phyloP scores from a whole-genome alignment of 2,888 invertebrate species.

The Phytoseiulus persimilis region DNA sequence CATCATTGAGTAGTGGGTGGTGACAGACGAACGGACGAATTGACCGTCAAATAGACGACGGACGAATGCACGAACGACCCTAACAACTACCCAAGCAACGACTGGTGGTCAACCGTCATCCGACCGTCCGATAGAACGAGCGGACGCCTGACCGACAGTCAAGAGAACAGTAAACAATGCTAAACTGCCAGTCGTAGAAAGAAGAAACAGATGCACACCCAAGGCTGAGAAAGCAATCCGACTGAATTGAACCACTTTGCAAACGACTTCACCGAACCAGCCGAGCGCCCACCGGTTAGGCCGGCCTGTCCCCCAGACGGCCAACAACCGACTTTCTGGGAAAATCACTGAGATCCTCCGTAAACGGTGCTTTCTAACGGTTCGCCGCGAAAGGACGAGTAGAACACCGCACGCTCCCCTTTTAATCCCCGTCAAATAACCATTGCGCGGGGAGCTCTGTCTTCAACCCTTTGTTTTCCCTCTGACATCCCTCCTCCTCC shows the following conservation, averaged over 20 bases:
- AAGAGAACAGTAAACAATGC: conserved; percentile 5
- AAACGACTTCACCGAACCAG: neutral
- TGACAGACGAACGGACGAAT: conserved; percentile 5
- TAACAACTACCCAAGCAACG: neutral
- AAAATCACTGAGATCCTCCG: neutral
- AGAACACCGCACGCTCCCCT: neutral
- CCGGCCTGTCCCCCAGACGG: neutral
- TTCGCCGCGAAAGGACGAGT: neutral
- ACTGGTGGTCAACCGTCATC: neutral
- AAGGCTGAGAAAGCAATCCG: neutral
- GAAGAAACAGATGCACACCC: neutral
- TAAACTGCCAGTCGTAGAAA: neutral
- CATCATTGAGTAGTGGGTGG: conserved; percentile 5
- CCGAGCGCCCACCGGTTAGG: neutral
- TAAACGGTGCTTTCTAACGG: neutral
- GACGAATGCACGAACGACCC: neutral
- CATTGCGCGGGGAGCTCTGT: neutral
- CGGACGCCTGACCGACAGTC: neutral
- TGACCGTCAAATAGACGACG: neutral
- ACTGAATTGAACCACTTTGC: conserved; percentile 5
- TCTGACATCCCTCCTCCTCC: neutral
- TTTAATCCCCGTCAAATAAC: neutral
- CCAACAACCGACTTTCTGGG: neutral
- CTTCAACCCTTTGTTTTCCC: neutral
- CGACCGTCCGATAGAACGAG: neutral